A percentile compares a stretch with the other conserved stretches of the same genome.
phyloP scores from a whole-genome alignment of 2,113 vertebrate species.

The Heterotilapia buettikoferi region DNA sequence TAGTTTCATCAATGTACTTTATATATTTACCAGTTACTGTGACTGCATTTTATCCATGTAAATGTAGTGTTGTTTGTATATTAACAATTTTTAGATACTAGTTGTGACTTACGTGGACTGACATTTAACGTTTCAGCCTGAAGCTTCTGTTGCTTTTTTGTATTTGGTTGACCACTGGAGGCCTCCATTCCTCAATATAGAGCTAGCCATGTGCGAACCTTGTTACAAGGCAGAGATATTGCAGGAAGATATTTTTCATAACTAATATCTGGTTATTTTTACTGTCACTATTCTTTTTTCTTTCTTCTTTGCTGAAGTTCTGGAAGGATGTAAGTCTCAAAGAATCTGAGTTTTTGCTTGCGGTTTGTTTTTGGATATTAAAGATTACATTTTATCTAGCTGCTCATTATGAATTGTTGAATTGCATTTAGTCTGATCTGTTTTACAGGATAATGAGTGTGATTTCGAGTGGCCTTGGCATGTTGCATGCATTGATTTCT shows the following conservation, averaged over 20 bases:
- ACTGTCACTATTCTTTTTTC: constrained; percentile 64
- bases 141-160: neutral
- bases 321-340: constrained; percentile 91
- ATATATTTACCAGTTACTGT: neutral
- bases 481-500: constrained; percentile 65
- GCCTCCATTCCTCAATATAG: neutral
- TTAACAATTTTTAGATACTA: neutral
- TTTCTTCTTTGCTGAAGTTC: constrained; percentile 83
- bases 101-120: neutral
- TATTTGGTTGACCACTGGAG: neutral
- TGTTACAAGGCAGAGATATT: neutral
- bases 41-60: neutral
- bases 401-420: neutral
- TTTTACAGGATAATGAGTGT: constrained; percentile 24
- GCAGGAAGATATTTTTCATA: constrained; percentile 51
- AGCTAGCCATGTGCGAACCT: neutral
- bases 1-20: neutral
- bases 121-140: neutral
- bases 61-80: neutral
- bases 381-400: neutral
- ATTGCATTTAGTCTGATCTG: neutral
- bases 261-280: constrained; percentile 85
- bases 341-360: constrained; percentile 25
- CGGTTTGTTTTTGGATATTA: neutral
- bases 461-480: constrained; percentile 52